Evolutionary conservation across 2,113 vertebrate genomes (phyloP), one percentile per base, ranked within the genome.

Genomic region (Atherinomorus stipes): DNA sequence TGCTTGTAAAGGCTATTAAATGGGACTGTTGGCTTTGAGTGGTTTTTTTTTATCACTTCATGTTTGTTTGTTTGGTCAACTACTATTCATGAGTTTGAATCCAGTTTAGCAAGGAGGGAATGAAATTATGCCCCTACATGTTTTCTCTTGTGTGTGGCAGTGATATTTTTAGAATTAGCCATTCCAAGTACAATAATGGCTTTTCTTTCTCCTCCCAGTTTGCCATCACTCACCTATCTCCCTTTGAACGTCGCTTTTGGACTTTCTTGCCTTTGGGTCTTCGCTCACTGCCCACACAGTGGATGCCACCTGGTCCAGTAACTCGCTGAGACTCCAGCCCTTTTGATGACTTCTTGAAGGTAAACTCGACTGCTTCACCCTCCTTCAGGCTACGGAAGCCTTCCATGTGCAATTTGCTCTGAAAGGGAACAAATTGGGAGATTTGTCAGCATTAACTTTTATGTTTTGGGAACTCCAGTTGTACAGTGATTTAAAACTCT

Each of bases 381-480:
- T 99, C 98, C 91, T 98, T 99, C 85, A 99, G 93, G 91, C 97
- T 99, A 77, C 97, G 97, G 89, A 99, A 99, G 2, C 98, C 98
- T 26, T 99, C 97, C 98, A 99, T 99, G 92, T 99, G 95, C 67
- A 99, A 94, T 85, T 99, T 99, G 89, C 98, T 99, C 98, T 99
- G 91, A 45, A 83, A 91, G 85, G 4, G 3, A 13, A 71, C 25
- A 71, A 2, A 37, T 21, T 42, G 5, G 28, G 13, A 19, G 6
- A 54, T 19, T 37, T 54, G 63, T 79, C 8, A 59, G 21, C 22
- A 9, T 53, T 16, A 28, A 42, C 0, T 4, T 49, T 11, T 64
- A 62, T 26, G 31, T 63, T 65, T 47, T 7, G 19, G 51, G 5
- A 66, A 58, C 10, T 58, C 22, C 26, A 28, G 15, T n/a, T 42